Base-by-base conservation (phyloP, 2,797 vertebrate species). In the Streptopelia turtur region DNA sequence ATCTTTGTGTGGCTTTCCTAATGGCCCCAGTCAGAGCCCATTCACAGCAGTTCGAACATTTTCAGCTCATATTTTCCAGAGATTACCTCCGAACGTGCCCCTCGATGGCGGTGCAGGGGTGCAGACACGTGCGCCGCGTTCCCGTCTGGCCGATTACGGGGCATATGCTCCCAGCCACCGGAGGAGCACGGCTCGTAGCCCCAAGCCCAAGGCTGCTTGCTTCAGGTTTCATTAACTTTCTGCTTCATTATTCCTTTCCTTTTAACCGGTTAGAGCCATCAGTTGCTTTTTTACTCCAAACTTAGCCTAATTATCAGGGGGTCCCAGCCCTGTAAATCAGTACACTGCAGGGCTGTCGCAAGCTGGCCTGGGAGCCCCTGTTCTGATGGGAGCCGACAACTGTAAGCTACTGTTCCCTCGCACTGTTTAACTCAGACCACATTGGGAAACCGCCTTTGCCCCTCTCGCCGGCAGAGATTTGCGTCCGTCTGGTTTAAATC, bases 391-490 rank as follows among this genome's bases (percentile, higher is more conserved):
- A 98, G 97, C 98, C 98, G 98, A 99, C 98, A 98, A 98, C 98
- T 98, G 96, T 98, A 98, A 98, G 98, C 98, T 98, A 98, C 98
- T 93, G 98, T 99, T 99, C 99, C 98, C 98, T 98, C 97, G 96
- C 97, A 83, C 97, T 92, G 94, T 97, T 98, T 99, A 99, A 99
- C 98, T 98, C 97, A 81, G 98, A 98, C 98, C 98, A 98, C 97
- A 98, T 98, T 99, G 98, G 96, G 93, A 97, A 98, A 94, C 83
- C 60, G 85, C 97, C 85, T 97, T 93, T 89, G 83, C 97, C 93
- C 91, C 92, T 95, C 74, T 80, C 83, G 55, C 91, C 8, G 18
- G 72, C 92, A 45, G 76, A 91, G 95, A 91, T 97, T 96, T 97
- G 91, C 92, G 95, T 96, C 97, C 86, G 98, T 98, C 98, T 99